Percentiles rank a stretch among this genome's conserved stretches.
Conservation (phyloP, 2,888 invertebrate genomes). For the Athalia cordata region DNA sequence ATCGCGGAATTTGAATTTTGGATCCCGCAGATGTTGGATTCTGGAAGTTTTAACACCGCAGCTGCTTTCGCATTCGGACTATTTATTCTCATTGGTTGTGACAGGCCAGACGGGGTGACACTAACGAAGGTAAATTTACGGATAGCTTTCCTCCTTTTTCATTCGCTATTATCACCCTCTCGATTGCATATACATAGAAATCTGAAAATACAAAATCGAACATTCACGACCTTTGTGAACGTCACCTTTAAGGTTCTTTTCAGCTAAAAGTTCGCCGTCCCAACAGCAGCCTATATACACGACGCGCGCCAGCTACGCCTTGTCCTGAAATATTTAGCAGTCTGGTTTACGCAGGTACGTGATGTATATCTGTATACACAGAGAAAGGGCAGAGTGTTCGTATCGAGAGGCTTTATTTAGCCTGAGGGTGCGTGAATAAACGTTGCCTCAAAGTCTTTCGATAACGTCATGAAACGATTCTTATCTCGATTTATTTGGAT, state of each 20-base stretch:
- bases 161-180: background rate
- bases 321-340: conserved; percentile 40
- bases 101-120: conserved; percentile 17
- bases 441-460: conserved; percentile 26
- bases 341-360: conserved; percentile 32
- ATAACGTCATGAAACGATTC: conserved; percentile 28
- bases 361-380: background rate
- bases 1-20: conserved; percentile 3
- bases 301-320: conserved; percentile 6
- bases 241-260: conserved; percentile 40
- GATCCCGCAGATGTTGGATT: background rate
- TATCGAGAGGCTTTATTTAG: conserved; percentile 38
- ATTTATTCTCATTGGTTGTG: conserved; percentile 33
- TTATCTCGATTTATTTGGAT: conserved; percentile 25
- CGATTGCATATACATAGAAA: background rate
- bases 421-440: conserved; percentile 37
- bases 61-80: conserved; percentile 8
- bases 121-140: conserved; percentile 42
- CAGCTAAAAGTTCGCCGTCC: conserved; percentile 4
- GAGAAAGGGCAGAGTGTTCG: conserved; percentile 37
- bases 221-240: conserved; percentile 32
- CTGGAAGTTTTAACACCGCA: background rate
- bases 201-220: conserved; percentile 33
- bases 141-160: background rate
- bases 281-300: background rate